Base-by-base conservation (phyloP, 2,113 vertebrate genomes). In the Triplophysa siluroides region DNA sequence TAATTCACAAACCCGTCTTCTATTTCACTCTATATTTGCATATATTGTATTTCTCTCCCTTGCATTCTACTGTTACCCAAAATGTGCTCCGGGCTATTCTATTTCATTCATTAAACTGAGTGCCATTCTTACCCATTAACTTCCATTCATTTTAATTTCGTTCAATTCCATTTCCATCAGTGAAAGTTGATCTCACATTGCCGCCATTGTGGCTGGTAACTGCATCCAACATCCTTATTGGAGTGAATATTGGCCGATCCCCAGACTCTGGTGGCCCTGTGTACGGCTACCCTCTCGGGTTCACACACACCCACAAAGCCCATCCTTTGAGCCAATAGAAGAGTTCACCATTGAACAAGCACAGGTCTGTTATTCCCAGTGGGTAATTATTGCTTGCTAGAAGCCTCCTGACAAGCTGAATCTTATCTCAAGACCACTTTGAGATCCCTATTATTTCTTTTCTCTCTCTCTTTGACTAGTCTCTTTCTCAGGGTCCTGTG, bases 371-470 rank as follows among this genome's bases (percentile, higher is more conserved):
- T 84, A 80, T 88, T 87, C 61, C 64, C 89, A 90, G 86, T 86
- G 85, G 89, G 85, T 86, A 82, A 90, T 92, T 90, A 91, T 89
- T 86, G 87, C 79, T 83, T 23, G 73, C 82, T 78, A 72, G 21
- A 23, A 63, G 21, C 75, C 19, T 67, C 86, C 87, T 84, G 60
- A 65, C 3, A 73, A 47, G n/a, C 82, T 86, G 78, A 87, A 85
- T 83, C 80, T 65, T 67, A 64, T 84, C 85, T 91, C 83, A 83
- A 90, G 85, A 87, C 88, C 84, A 38, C 47, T 73, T 70, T 63
- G 52, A 58, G 50, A 4, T 23, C 58, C 52, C 43, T 50, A 62
- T 76, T 69, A 76, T 79, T 69, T 65, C 38, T 66, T 75, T 65
- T 67, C 52, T 45, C n/a, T 41, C 60, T 61, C 54, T 66, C 68